Conservation (phyloP, 2,797 vertebrate genomes). For the Psittacula echo region DNA sequence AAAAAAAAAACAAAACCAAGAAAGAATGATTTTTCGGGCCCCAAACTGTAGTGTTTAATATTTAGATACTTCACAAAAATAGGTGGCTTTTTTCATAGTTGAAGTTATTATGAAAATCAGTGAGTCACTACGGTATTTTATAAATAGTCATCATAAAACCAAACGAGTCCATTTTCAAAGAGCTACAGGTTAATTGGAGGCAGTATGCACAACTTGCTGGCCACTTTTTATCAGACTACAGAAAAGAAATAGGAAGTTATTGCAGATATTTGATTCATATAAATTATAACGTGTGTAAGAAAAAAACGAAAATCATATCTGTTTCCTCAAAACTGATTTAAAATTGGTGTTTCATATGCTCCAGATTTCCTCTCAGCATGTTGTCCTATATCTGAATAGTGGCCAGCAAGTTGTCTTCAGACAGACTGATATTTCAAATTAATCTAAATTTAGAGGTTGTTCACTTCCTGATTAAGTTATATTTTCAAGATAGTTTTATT, state of each 20-base stretch:
- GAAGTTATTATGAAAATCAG: constrained; percentile 23
- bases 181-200: not conserved
- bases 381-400: not conserved
- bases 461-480: not conserved
- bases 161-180: not conserved
- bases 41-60: not conserved
- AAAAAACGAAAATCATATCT: not conserved
- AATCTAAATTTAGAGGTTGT: not conserved
- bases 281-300: not conserved
- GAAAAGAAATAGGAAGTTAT: not conserved
- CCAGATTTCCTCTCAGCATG: not conserved
- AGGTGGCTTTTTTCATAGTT: constrained; percentile 1
- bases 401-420: not conserved
- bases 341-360: not conserved
- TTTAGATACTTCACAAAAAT: constrained; percentile 11
- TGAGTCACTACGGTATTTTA: constrained; percentile 16
- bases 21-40: not conserved
- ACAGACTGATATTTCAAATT: not conserved
- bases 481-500: not conserved
- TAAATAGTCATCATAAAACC: constrained; percentile 26
- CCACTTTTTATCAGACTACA: not conserved
- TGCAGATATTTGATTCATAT: not conserved
- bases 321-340: not conserved
- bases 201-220: not conserved
- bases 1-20: not conserved